Percentiles rank a stretch among this genome's conserved stretches.
Evolutionary conservation across 2,797 vertebrate genomes (phyloP).

Genomic region (Avahi laniger): DNA sequence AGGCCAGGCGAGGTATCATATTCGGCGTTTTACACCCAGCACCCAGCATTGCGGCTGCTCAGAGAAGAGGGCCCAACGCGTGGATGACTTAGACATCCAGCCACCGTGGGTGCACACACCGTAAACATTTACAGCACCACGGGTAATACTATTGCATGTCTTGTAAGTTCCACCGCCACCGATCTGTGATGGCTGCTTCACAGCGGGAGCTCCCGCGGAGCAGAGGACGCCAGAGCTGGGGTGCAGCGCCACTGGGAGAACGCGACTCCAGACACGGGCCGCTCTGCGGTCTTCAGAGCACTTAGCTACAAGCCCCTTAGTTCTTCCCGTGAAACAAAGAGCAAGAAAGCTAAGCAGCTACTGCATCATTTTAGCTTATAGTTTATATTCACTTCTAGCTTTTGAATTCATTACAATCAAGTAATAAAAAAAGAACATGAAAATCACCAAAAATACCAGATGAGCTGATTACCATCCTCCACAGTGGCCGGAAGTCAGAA

Average conservation of each 20-base stretch:
- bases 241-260: neutral
- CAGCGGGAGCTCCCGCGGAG: neutral
- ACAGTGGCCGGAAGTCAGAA: neutral
- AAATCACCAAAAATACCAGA: neutral
- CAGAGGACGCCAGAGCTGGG: neutral
- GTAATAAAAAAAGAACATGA: neutral
- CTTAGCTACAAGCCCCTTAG: neutral
- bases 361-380: neutral
- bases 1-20: neutral
- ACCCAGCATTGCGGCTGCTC: too few relatives aligned
- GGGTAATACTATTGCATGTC: neutral
- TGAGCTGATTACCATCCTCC: neutral
- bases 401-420: neutral
- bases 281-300: neutral
- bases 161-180: neutral
- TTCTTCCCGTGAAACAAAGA: neutral
- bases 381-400: neutral
- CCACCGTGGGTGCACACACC: neutral
- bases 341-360: neutral
- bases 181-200: neutral
- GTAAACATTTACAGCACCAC: neutral
- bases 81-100: neutral
- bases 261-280: neutral
- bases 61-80: neutral
- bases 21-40: neutral